Evolutionary conservation across 2,113 vertebrate genomes (phyloP).

Genomic region (Macrotus californicus): DNA sequence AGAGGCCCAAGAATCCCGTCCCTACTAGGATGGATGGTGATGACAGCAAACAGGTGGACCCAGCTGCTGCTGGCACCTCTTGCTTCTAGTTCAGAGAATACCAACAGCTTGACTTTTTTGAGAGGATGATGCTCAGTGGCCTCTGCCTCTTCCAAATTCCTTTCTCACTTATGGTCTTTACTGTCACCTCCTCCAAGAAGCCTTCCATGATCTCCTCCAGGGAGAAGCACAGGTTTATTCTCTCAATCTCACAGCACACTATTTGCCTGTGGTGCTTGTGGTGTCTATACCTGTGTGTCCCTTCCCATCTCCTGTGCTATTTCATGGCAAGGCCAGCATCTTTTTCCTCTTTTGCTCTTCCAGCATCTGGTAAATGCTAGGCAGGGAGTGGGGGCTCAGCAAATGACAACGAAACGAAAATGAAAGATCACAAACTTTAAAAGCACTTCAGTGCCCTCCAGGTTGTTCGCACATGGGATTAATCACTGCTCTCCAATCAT

Average conservation of each 20-base stretch:
- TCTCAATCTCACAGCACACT: background rate
- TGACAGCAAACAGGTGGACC: background rate
- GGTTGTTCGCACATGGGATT: rapidly evolving
- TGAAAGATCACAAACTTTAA: background rate
- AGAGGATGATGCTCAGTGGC: background rate
- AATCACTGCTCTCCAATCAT: background rate
- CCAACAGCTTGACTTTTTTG: background rate
- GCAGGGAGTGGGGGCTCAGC: background rate
- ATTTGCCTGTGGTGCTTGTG: background rate
- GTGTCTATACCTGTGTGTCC: background rate
- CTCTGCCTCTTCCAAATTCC: background rate
- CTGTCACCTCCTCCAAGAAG: background rate
- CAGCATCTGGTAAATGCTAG: background rate
- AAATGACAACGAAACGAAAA: background rate
- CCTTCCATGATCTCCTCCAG: background rate
- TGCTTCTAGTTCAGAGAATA: background rate
- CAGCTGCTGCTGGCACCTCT: background rate
- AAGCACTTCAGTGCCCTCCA: background rate
- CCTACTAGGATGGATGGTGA: background rate
- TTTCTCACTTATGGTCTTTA: background rate
- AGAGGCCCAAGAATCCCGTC: background rate
- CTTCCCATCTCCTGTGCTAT: background rate
- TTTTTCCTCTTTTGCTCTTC: background rate
- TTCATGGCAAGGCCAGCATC: background rate
- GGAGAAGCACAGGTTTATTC: background rate